Evolutionary conservation across 2,113 vertebrate genomes (phyloP).

Genomic region (Gobius niger): DNA sequence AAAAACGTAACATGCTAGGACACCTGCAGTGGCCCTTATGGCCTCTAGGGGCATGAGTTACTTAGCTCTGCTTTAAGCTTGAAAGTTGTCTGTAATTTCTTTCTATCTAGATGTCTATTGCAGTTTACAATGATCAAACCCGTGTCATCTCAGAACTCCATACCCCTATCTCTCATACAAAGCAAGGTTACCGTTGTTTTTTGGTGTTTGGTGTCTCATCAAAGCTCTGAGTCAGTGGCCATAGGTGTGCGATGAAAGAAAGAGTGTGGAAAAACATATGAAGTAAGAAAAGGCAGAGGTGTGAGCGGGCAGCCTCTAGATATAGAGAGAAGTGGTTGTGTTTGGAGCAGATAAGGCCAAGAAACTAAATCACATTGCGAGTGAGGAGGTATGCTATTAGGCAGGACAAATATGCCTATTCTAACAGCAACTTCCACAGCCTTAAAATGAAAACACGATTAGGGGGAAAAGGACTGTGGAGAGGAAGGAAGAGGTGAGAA

Average conservation of each 20-base stretch:
- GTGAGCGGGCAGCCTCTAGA: constrained; percentile 63
- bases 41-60: no score
- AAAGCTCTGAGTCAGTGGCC: constrained; percentile 50
- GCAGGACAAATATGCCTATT: constrained; percentile 82
- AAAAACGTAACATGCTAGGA: no score
- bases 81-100: constrained; percentile 8
- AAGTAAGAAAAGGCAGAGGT: constrained; percentile 28
- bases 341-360: constrained; percentile 77
- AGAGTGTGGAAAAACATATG: constrained; percentile 13
- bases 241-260: constrained; percentile 42
- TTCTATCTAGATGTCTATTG: constrained; percentile 17
- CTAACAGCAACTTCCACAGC: constrained; percentile 76
- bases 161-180: constrained; percentile 53
- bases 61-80: neutral
- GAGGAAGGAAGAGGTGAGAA: constrained; percentile 28
- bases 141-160: constrained; percentile 42
- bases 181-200: constrained; percentile 37
- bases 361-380: constrained; percentile 72
- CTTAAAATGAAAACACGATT: constrained; percentile 64
- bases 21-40: no score
- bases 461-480: constrained; percentile 34
- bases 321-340: constrained; percentile 73
- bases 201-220: constrained; percentile 53
- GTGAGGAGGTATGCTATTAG: constrained; percentile 77
- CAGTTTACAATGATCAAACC: constrained; percentile 14